Percentiles rank a stretch among this genome's conserved stretches.
Conservation (phyloP, 2,888 invertebrate species). For the Vandiemenella viatica region DNA sequence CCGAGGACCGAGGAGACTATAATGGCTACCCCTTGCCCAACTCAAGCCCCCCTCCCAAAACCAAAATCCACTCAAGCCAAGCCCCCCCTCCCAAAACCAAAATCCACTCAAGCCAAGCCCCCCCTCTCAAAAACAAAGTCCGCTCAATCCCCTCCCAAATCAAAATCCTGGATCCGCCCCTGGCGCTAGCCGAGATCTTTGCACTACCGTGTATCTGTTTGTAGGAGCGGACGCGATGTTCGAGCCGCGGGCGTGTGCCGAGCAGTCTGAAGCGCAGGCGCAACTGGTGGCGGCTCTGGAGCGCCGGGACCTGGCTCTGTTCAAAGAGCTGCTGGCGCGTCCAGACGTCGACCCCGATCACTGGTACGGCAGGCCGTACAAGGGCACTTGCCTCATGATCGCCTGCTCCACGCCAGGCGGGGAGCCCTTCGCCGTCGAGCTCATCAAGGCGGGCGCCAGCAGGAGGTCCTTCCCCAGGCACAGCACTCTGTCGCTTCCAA, state of each 20-base stretch:
- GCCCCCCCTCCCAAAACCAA: no score
- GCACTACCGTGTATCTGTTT: no score
- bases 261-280: conserved; percentile 22
- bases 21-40: no score
- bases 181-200: no score
- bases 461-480: neutral
- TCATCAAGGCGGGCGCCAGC: conserved; percentile 29
- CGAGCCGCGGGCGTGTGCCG: neutral
- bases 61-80: no score
- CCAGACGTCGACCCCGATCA: conserved; percentile 37
- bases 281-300: conserved; percentile 36
- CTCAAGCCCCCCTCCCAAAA: no score
- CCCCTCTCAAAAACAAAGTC: no score
- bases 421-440: conserved; percentile 37
- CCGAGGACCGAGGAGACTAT: no score
- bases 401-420: conserved; percentile 36
- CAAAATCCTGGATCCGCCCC: no score
- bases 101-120: no score
- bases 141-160: no score
- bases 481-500: no score
- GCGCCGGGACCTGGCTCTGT: conserved; percentile 35
- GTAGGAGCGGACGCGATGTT: neutral
- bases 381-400: conserved; percentile 43
- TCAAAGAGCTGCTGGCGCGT: conserved; percentile 34
- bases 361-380: conserved; percentile 39